These are phyloP conservation scores for Euproctis similis DNA, from an alignment of 2,888 invertebrate genomes.

Conservation along the genomic window DNA sequence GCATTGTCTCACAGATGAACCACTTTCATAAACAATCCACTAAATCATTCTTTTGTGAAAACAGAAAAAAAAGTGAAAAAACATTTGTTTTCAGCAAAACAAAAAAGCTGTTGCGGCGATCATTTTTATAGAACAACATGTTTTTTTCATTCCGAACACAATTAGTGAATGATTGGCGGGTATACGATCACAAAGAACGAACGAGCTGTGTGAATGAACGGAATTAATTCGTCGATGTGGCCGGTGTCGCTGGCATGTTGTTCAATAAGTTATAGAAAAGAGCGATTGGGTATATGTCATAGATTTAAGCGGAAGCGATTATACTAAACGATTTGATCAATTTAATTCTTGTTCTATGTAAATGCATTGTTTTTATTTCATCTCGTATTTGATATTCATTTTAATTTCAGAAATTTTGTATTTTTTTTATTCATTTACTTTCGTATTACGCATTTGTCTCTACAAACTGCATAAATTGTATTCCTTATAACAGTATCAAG, in stretches of 20 bases:
- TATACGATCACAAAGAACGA: neutral
- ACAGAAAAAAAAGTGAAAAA: neutral
- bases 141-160: neutral
- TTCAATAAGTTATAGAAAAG: conserved; percentile 38
- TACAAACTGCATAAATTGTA: too few relatives aligned
- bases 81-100: neutral
- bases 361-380: too few relatives aligned
- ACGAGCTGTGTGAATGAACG: conserved; percentile 8
- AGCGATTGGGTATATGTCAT: conserved; percentile 1
- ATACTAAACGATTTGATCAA: neutral
- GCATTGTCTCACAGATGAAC: too few relatives aligned
- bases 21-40: too few relatives aligned
- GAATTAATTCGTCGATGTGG: conserved; percentile 39
- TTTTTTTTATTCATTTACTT: too few relatives aligned
- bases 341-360: too few relatives aligned
- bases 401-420: too few relatives aligned
- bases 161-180: neutral
- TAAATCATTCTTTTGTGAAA: neutral
- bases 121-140: neutral
- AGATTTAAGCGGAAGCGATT: conserved; percentile 1
- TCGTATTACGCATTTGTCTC: too few relatives aligned
- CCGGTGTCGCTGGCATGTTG: conserved; percentile 40
- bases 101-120: neutral
- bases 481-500: too few relatives aligned
- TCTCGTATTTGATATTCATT: too few relatives aligned